Base-by-base conservation (phyloP, 1,140 invertebrate genomes). In the Tenebrio molitor region DNA sequence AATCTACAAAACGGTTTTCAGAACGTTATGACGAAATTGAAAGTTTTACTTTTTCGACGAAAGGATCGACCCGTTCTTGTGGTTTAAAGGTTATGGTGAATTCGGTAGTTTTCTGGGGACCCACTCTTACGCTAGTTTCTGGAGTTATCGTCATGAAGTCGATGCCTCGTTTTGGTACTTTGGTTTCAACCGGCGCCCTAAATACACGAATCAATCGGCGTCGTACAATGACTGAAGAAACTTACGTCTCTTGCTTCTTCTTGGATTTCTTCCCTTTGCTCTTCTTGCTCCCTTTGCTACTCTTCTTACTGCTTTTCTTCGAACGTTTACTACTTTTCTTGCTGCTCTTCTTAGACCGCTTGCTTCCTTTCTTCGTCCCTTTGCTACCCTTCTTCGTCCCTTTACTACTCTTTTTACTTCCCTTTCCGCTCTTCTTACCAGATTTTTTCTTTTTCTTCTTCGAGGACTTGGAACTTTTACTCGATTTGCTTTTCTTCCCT, bases 11-110 rank as follows among this genome's bases (percentile, higher is more conserved):
- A 75, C 7, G 66, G 19, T 39, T 29, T 29, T 29, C 25, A 29
- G 8, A 29, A 29, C 3, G 3, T 29, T 29, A 4, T 29, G 25
- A 29, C 25, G n/a, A n/a, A n/a, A n/a, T n/a, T n/a, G n/a, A n/a
- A n/a, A n/a, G 29, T 16, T 29, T 16, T 69, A 72, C 68, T 68
- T 83, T 82, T 53, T 71, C 63, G 0, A 72, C 39, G 46, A 84
- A 82, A 3, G 39, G 63, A 16, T 63, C 75, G 3, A 83, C 74
- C 34, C 80, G 71, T 65, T 65, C 34, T 6, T 42, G 71, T 33
- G 83, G 80, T 41, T 73, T 75, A 46, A 81, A 85, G 16, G 73
- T 81, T 1, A 85, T 41, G 4, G 68, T 62, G n/a, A 85, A 65
- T 62, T 81, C 76, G 1, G 71, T 29, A 17, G 72, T 80, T 8